These are phyloP conservation scores for Dendropsophus ebraccatus DNA, from an alignment of 2,113 vertebrate genomes.

Conservation along the genomic window DNA sequence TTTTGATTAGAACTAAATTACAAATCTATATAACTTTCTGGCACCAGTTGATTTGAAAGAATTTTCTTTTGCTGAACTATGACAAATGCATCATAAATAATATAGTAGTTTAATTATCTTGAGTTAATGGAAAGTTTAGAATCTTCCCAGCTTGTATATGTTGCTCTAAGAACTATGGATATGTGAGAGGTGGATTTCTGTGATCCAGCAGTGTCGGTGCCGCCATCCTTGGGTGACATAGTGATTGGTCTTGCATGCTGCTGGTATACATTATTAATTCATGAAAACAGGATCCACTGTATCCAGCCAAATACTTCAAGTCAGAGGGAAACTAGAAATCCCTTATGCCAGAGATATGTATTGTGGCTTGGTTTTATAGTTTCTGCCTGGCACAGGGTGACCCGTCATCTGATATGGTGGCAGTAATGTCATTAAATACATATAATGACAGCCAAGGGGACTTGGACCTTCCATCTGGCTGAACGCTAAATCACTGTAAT, in stretches of 20 bases:
- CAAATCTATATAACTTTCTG: too few relatives aligned
- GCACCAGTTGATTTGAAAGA: too few relatives aligned
- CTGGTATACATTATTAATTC: too few relatives aligned
- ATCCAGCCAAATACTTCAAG: neutral
- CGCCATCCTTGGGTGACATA: neutral
- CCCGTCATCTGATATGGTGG: constrained; percentile 33
- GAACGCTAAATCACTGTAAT: neutral
- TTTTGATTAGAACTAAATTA: too few relatives aligned
- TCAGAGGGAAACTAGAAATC: neutral
- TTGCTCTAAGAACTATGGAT: neutral
- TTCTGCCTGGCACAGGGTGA: constrained; percentile 27
- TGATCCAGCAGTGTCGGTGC: neutral
- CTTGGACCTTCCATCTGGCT: neutral
- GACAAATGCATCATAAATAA: neutral
- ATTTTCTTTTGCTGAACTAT: too few relatives aligned
- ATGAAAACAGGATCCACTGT: neutral
- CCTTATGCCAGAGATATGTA: constrained; percentile 11
- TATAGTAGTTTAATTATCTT: neutral
- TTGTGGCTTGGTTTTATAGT: neutral
- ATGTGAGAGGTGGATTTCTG: too few relatives aligned
- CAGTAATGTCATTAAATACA: constrained; percentile 20
- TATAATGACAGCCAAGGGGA: constrained; percentile 6
- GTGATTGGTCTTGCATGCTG: neutral
- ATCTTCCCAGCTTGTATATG: neutral
- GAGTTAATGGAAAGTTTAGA: neutral